phyloP scores from a whole-genome alignment of 2,888 invertebrate species.

The Leptarthrus brevirostris region DNA sequence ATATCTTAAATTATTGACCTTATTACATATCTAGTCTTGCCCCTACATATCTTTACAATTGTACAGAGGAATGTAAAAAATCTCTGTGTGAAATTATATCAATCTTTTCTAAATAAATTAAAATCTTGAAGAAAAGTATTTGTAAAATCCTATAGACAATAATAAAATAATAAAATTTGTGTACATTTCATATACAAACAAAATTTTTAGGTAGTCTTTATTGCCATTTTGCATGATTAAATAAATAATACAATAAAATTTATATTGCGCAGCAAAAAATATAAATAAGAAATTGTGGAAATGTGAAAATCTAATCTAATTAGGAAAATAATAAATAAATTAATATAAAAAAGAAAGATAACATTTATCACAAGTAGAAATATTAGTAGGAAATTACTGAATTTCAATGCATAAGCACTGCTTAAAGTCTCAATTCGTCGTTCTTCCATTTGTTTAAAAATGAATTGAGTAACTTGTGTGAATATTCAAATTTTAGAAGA shows the following conservation, averaged over 20 bases:
- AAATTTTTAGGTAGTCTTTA: slow-evolving; percentile 50
- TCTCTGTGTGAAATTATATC: neutral
- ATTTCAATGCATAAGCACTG: slow-evolving; percentile 4
- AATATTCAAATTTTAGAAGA: slow-evolving; percentile 9
- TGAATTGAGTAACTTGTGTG: neutral
- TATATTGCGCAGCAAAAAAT: too few species aligned
- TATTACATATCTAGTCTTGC: slow-evolving; percentile 19
- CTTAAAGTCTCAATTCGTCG: slow-evolving; percentile 1
- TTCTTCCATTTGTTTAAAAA: slow-evolving; percentile 36
- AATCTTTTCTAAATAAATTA: slow-evolving; percentile 23
- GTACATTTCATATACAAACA: slow-evolving; percentile 32
- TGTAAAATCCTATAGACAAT: slow-evolving; percentile 42
- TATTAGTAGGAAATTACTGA: neutral
- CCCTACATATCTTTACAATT: slow-evolving; percentile 29
- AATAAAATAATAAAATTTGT: slow-evolving; percentile 41
- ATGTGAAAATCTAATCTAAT: too few species aligned
- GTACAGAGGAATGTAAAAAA: slow-evolving; percentile 4
- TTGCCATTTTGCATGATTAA: slow-evolving; percentile 49
- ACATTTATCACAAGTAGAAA: slow-evolving; percentile 39
- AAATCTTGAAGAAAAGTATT: slow-evolving; percentile 1
- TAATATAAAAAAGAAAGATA: neutral
- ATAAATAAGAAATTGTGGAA: too few species aligned
- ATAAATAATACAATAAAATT: too few species aligned
- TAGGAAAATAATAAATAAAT: too few species aligned
- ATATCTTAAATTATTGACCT: too few species aligned